Evolutionary conservation across 2,888 invertebrate genomes (phyloP), one percentile per base, ranked within the genome.

Genomic region (Xylota segnis): DNA sequence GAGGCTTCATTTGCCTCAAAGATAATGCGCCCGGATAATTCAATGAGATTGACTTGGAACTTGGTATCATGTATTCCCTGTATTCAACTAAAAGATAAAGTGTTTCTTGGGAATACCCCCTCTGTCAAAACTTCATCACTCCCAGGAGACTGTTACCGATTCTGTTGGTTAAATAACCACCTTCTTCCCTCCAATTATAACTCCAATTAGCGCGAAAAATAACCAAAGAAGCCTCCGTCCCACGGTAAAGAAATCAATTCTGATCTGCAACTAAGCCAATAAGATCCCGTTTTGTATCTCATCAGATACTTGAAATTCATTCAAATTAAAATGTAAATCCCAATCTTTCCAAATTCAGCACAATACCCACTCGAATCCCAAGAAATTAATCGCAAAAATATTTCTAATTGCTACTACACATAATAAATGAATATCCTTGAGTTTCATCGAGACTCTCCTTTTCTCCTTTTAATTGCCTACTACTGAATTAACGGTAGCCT

Each of bases 401-500:
- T 56, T 12, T 50, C 58, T 27, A 52, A 47, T 65, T 61, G 18
- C 32, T 34, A 10, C 27, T 43, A 34, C 54, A 75, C 68, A 66
- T 61, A 61, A 52, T 47, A 58, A 71, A 18, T 63, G 45, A 61
- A 29, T 37, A 45, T 59, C 50, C 12, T 72, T 40, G 32, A 32
- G 32, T 43, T 5, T 43, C 14, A 10, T 65, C 18, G 54, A n/a
- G n/a, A 45, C 16, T 71, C 16, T 43, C 27, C 40, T 40, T 54
- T 68, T 23, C 27, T 45, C 32, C 1, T 32, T 63, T 75, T 75
- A 82, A 68, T 74, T 75, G 58, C 54, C 58, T 32, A 45, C 68
- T 29, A 63, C 68, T 23, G 68, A 75, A 81, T 75, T 82, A 82
- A 47, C 72, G 68, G 45, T 29, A 79, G 52, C 68, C 54, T 18